Conservation (phyloP, 2,113 vertebrate genomes). For the Hydrolagus affinis region DNA sequence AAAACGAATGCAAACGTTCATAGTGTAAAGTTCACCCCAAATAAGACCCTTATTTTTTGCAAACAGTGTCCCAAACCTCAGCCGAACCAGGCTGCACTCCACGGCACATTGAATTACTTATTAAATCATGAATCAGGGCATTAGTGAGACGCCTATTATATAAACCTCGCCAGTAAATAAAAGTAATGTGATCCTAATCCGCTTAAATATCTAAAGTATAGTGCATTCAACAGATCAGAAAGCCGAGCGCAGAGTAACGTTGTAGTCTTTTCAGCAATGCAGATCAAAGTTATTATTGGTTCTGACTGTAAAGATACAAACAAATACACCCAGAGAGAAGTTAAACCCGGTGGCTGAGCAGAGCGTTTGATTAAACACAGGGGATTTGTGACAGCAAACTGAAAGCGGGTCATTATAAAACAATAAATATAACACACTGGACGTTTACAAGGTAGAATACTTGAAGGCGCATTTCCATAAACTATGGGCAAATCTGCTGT, state of each 20-base stretch:
- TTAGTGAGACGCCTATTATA: too few relatives aligned
- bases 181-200: neutral
- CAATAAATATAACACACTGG: too few relatives aligned
- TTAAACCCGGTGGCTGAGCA: neutral
- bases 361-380: neutral
- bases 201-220: neutral
- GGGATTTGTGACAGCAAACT: neutral
- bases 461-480: too few relatives aligned
- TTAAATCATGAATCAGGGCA: too few relatives aligned
- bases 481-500: neutral
- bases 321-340: neutral
- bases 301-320: neutral
- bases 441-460: too few relatives aligned
- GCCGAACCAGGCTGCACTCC: too few relatives aligned
- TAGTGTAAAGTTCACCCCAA: too few relatives aligned
- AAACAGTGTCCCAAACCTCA: too few relatives aligned
- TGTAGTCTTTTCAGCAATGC: neutral
- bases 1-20: too few relatives aligned
- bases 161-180: neutral
- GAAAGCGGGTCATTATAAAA: neutral
- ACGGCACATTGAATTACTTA: too few relatives aligned
- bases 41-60: too few relatives aligned
- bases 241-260: neutral
- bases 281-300: neutral
- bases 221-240: neutral